Base-by-base conservation (phyloP, 2,797 vertebrate species). In the Sebastes matsubarae region DNA sequence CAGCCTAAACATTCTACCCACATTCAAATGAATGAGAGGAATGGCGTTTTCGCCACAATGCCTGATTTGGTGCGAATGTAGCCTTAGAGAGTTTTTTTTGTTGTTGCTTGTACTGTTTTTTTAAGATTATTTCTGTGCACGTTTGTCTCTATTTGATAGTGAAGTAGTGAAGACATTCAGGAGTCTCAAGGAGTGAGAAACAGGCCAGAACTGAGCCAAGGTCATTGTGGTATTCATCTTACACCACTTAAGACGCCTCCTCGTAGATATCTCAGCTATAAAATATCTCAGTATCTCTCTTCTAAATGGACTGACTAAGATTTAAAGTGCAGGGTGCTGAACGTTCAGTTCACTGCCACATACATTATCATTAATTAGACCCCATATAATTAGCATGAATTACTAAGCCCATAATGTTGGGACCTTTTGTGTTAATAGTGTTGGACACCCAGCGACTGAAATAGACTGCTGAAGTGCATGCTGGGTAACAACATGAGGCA, bases 381-480 rank as follows among this genome's bases (percentile, higher is more conserved):
- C 77, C 54, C 75, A 80, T 76, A 67, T 71, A 30, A 92, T 89
- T 84, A 86, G 57, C 78, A 80, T 80, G 77, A 69, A 80, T 84
- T 81, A 78, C 81, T 63, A 50, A 82, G 25, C 67, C 50, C 66
- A 57, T 79, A 78, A 89, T 80, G 79, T 84, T 75, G 34, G 18
- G 79, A 82, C 22, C 84, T 81, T 90, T 88, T 72, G 52, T 77
- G 74, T 81, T 90, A 91, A 94, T 84, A 85, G 34, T 73, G 63
- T 84, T 52, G 69, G 90, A 92, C 91, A 90, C 75, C 78, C 61
- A 69, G 67, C 4, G 65, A 86, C 89, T 79, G 68, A 93, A 93
- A 90, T 89, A 92, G 85, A 75, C 74, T 30, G 68, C 64, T 87
- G 80, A 90, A 82, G 66, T 81, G 88, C 89, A 92, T 90, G 82